Base-by-base conservation (phyloP, 2,888 invertebrate species). In the Monopis laevigella region DNA sequence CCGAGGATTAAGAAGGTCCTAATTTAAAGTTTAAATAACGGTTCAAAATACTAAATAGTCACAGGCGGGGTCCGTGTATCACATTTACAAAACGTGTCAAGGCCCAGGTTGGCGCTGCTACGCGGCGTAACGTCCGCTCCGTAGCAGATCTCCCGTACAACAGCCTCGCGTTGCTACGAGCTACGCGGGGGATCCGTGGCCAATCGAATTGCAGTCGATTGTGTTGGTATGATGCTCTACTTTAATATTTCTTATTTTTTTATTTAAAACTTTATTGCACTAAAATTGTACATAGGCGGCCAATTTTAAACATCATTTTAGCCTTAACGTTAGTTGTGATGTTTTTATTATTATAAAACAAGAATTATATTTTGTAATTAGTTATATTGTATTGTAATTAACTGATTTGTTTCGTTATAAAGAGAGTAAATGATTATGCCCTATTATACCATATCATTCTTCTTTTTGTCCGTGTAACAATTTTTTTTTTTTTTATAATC, bases 191-290 rank as follows among this genome's bases (percentile, higher is more conserved):
- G 66, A 69, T 67, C 52, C 65, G 73, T 66, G 59, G 78, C 78
- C 78, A 80, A 80, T 80, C 80, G 80, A 78, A 80, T 67, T 54
- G 70, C 71, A 62, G 74, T 71, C 74, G 73, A 66, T 65, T 65
- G 56, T 58, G 53, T 50, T 52, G 53, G 52, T 49, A 61, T 53
- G 56, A 54, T 73, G 63, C 74, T 75, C 65, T 58, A 62, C 59
- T 58, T 59, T 39, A 24, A 12, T 10, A 6, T n/a, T 16, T 35
- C 12, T 4, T n/a, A n/a, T 27, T n/a, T n/a, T 27, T 27, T 27
- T 27, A n/a, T n/a, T 3, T 27, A 11, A n/a, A 12, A 12, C n/a
- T 11, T 12, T 2, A 32, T 3, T 10, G 10, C 10, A 27, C 2
- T 6, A 3, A 27, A 27, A 3, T 3, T 27, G 11, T 3, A 27